phyloP scores from a whole-genome alignment of 1,140 invertebrate species.

The Charaxes varanes region DNA sequence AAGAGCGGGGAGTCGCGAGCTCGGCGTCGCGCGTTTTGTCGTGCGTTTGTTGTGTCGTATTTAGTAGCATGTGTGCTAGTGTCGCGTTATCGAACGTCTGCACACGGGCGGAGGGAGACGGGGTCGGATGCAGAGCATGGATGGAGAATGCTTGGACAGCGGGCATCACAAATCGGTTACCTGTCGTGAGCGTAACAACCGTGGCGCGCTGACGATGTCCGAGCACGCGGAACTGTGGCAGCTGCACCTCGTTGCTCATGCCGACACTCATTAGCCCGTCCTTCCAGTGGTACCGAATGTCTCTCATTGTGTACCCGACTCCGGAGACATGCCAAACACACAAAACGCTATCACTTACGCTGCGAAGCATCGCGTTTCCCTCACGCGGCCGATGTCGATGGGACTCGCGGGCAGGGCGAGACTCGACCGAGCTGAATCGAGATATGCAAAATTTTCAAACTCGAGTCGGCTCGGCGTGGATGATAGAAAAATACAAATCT shows the following conservation, averaged over 20 bases:
- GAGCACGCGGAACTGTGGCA: slow-evolving; percentile 95
- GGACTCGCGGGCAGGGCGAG: slow-evolving; percentile 61
- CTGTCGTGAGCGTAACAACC: slow-evolving; percentile 95
- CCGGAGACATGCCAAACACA: slow-evolving; percentile 76
- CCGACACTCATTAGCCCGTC: slow-evolving; percentile 90
- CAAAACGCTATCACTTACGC: slow-evolving; percentile 76
- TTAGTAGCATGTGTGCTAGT: slow-evolving; percentile 58
- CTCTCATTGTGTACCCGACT: slow-evolving; percentile 98
- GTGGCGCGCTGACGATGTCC: slow-evolving; percentile 93
- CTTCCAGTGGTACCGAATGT: slow-evolving; percentile 97
- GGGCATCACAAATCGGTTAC: slow-evolving; percentile 76
- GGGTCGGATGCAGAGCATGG: slow-evolving; percentile 59
- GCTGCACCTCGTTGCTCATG: slow-evolving; percentile 92
- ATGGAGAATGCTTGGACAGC: slow-evolving; percentile 57
- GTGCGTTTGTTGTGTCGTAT: slow-evolving; percentile 62
- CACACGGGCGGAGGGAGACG: slow-evolving; percentile 67
- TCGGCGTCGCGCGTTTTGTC: slow-evolving; percentile 49
- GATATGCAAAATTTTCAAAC: slow-evolving; percentile 32
- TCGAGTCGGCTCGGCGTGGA: slow-evolving; percentile 43
- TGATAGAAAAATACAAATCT: slow-evolving; percentile 67
- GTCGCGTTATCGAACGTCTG: slow-evolving; percentile 53
- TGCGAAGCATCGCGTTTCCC: slow-evolving; percentile 57
- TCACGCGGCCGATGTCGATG: slow-evolving; percentile 48
- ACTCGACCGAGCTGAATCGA: slow-evolving; percentile 68
- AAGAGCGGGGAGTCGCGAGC: slow-evolving; percentile 53